A percentile compares a stretch with the other conserved stretches of the same genome.
These are phyloP conservation scores for Etheostoma cragini DNA, from an alignment of 2,113 vertebrate genomes.

Conservation along the genomic window DNA sequence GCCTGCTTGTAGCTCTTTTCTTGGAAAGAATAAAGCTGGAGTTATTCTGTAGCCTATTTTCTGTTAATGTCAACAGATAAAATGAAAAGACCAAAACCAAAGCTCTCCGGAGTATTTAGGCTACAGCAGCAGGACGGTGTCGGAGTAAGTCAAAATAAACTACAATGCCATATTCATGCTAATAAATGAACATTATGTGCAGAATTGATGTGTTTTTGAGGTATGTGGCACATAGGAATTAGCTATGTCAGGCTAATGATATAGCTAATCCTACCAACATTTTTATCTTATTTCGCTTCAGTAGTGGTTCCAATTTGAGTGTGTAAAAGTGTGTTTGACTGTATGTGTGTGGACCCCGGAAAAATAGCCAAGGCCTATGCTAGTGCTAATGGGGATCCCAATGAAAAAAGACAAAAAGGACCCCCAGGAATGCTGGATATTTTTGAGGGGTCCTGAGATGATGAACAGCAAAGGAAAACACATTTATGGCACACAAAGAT, in stretches of 20 bases:
- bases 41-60: slow-evolving; percentile 4
- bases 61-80: slow-evolving; percentile 5
- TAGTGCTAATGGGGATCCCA: too few species aligned
- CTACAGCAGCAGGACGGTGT: slow-evolving; percentile 10
- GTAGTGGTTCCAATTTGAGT: neutral
- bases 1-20: slow-evolving; percentile 17
- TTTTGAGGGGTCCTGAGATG: neutral
- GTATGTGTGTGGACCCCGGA: too few species aligned
- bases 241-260: neutral
- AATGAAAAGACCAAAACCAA: slow-evolving; percentile 10
- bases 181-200: neutral
- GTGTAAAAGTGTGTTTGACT: too few species aligned
- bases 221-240: neutral
- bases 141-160: neutral
- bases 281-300: neutral
- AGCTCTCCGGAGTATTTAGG: neutral
- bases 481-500: neutral
- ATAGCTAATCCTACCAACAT: too few species aligned
- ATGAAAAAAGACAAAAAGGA: too few species aligned
- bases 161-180: neutral
- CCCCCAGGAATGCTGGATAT: neutral
- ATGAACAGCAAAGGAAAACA: neutral
- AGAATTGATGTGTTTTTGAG: neutral
- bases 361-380: too few species aligned
- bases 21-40: neutral